phyloP scores from a whole-genome alignment of 2,797 vertebrate species.

The Chanos chanos region DNA sequence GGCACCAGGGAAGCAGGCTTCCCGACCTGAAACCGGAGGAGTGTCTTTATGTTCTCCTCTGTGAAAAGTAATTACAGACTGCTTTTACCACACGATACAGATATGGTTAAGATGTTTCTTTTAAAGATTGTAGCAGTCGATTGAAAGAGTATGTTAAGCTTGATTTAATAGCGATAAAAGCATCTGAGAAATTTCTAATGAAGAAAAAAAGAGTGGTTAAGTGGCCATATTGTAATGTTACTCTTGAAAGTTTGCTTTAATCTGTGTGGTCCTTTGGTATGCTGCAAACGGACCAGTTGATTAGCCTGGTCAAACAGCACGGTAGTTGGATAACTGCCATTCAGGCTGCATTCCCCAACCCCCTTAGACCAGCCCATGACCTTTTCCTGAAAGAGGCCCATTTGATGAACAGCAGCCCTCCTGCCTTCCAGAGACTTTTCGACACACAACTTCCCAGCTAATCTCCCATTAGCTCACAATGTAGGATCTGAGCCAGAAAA shows the following conservation, averaged over 20 bases:
- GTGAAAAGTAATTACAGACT: no score
- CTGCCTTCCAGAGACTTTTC: slow-evolving; percentile 23
- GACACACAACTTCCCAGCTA: slow-evolving; percentile 57
- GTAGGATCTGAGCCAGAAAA: slow-evolving; percentile 47
- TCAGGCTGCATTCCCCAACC: slow-evolving; percentile 16
- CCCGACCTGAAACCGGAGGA: neutral
- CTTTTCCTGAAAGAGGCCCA: slow-evolving; percentile 15
- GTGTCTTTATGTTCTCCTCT: neutral
- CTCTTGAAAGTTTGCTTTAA: no score
- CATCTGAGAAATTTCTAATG: no score
- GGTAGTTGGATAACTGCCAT: neutral
- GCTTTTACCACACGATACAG: no score
- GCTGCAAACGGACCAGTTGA: slow-evolving; percentile 22
- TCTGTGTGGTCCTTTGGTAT: slow-evolving; percentile 11
- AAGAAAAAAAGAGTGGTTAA: no score
- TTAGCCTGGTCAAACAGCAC: slow-evolving; percentile 24
- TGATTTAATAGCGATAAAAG: no score
- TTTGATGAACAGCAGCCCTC: slow-evolving; percentile 29
- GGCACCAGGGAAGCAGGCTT: neutral
- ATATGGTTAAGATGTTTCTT: no score
- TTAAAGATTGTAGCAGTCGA: no score
- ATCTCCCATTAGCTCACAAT: slow-evolving; percentile 59
- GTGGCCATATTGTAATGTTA: no score
- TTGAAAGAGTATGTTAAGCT: no score
- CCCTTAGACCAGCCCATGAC: slow-evolving; percentile 16